Base-by-base conservation (phyloP, 2,113 vertebrate species). In the Hemiprocne comata region DNA sequence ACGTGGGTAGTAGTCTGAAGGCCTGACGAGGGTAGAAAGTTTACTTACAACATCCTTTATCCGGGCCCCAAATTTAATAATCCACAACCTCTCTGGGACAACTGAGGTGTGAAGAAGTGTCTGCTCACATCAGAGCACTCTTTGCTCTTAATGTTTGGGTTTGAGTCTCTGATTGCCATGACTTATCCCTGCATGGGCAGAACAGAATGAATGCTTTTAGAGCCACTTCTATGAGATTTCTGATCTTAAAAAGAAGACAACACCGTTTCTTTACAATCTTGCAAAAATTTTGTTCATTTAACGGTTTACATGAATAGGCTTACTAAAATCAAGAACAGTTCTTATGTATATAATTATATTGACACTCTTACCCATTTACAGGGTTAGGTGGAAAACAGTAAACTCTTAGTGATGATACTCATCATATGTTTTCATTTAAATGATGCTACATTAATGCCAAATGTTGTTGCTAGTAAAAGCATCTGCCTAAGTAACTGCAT, bases 41-140 rank as follows among this genome's bases (percentile, higher is more conserved):
- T n/a, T n/a, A n/a, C n/a, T n/a, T n/a, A n/a, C n/a, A n/a, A n/a
- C n/a, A n/a, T n/a, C n/a, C n/a, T n/a, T n/a, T n/a, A n/a, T n/a
- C n/a, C n/a, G n/a, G n/a, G n/a, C n/a, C n/a, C n/a, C n/a, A n/a
- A n/a, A 33, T 75, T 73, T 70, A 70, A 48, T 26, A 70, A 77
- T 51, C n/a, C 21, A 38, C 4, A 10, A 34, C 5, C 3, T 80
- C 17, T 80, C 21, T 38, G 3, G 24, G 4, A 5, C 14, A 93
- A 23, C 14, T 67, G 28, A 62, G 33, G 13, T 60, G 21, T 74
- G 29, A 62, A 73, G 16, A 57, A 50, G 6, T 0, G 0, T 8
- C 54, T 72, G 7, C 10, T 60, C 36, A 48, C 53, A 12, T 51
- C 60, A 67, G 2, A 71, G 4, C 11, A 67, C 7, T 42, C 5